Evolutionary conservation across 1,140 invertebrate genomes (phyloP), one percentile per base, ranked within the genome.

Genomic region (Drosophila melanogaster): DNA sequence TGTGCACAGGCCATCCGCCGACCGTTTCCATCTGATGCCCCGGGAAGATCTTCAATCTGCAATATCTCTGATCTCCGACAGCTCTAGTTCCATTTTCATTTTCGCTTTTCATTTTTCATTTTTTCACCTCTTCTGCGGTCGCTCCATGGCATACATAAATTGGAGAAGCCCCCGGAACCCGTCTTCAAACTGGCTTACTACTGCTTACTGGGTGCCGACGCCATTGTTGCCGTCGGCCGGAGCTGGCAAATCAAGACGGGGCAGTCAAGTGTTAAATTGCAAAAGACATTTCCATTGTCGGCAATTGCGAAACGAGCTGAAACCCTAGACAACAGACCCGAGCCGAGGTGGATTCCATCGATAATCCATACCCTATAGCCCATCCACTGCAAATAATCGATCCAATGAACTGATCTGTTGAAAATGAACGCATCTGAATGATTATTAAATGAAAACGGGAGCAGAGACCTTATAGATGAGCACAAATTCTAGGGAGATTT

Each of bases 201-300:
- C 46, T 15, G 37, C n/a, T 30, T 11, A 30, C 26, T 64, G 47
- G 65, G 72, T 72, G 60, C 53, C 56, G n/a, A n/a, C n/a, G 60
- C 74, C 79, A 67, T 61, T 59, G 46, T 46, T 49, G 41, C 54
- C 53, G 30, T 59, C 55, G 30, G 30, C 30, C 8, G 30, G 30
- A 30, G 43, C 61, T 54, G 51, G 74, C 65, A 77, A 76, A 66
- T 77, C 66, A 61, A 80, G 69, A 64, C 77, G 46, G 56, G 54
- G 69, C 86, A 86, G 49, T 81, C 80, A 85, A 80, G 87, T 90
- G 85, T 85, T 86, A 90, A 90, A 90, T 90, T 90, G 85, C 67
- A 90, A 89, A 81, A 84, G 85, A 84, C 84, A 81, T 67, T 77
- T 75, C 74, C 81, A 89, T 79, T 81, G 80, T 79, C 80, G 80